Conservation (phyloP, 2,888 invertebrate genomes). For the Drosophila formosana region DNA sequence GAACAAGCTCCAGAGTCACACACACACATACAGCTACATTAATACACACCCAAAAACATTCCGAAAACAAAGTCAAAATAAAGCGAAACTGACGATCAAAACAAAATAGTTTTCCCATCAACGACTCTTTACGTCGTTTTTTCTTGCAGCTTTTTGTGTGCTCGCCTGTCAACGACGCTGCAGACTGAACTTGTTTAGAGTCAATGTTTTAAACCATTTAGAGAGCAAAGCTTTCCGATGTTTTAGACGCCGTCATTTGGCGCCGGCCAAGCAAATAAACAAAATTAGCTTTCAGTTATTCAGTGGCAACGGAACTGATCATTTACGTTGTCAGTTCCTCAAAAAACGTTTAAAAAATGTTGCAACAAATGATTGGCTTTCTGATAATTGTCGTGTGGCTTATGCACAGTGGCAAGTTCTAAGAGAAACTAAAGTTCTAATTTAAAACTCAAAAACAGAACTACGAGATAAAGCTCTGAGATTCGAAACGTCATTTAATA, state of each 20-base stretch:
- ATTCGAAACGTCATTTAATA: neutral
- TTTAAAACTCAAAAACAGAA: slow-evolving; percentile 4
- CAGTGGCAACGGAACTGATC: slow-evolving; percentile 51
- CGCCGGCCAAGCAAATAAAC: slow-evolving; percentile 29
- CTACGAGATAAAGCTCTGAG: neutral
- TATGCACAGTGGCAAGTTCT: slow-evolving; percentile 81
- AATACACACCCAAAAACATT: neutral
- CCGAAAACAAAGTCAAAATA: slow-evolving; percentile 3
- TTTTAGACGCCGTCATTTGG: neutral
- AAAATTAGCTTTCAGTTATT: slow-evolving; percentile 63
- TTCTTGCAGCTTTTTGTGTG: neutral
- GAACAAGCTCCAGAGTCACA: neutral
- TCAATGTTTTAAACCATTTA: slow-evolving; percentile 49
- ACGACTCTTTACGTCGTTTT: neutral
- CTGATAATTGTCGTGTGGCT: slow-evolving; percentile 77
- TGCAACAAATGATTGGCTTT: slow-evolving; percentile 75
- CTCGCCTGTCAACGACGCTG: neutral
- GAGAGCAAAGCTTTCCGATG: slow-evolving; percentile 53
- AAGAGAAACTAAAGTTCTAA: neutral
- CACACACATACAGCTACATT: neutral
- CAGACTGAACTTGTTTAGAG: slow-evolving; percentile 65
- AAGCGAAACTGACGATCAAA: slow-evolving; percentile 69
- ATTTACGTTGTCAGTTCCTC: neutral
- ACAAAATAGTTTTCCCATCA: slow-evolving; percentile 61
- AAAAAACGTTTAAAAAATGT: slow-evolving; percentile 61